Evolutionary conservation across 2,113 vertebrate species (phyloP).

Genomic region (Vicugna pacos): DNA sequence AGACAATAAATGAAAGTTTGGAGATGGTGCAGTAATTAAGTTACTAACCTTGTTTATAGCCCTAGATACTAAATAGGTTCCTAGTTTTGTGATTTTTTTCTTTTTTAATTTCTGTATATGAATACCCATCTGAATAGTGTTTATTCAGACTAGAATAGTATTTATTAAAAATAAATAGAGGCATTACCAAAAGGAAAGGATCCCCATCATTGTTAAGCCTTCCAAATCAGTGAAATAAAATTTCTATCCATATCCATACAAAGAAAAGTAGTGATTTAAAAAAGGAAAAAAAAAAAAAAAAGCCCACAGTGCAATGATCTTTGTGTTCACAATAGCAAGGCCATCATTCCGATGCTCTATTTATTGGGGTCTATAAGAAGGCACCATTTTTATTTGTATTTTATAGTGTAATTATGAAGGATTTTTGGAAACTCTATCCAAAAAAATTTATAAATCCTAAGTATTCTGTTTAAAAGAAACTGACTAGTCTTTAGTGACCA

Average conservation of each 20-base stretch:
- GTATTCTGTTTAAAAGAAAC: constrained; percentile 63
- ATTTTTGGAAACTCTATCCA: constrained; percentile 61
- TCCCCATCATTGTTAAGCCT: neutral
- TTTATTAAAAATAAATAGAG: constrained; percentile 32
- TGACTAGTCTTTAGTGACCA: constrained; percentile 67
- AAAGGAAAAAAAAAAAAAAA: neutral
- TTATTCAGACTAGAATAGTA: neutral
- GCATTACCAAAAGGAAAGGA: neutral
- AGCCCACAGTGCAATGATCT: neutral
- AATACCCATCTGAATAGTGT: neutral
- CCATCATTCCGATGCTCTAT: constrained; percentile 50
- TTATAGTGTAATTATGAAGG: constrained; percentile 42
- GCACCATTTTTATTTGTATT: constrained; percentile 17
- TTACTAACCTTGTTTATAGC: neutral
- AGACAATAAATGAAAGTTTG: neutral
- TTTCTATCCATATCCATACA: neutral
- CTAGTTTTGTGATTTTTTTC: neutral
- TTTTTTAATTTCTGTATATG: neutral
- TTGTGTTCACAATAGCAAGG: neutral
- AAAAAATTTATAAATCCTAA: neutral
- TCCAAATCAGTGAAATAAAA: neutral
- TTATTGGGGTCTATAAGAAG: constrained; percentile 18
- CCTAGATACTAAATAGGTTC: neutral
- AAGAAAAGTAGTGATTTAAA: constrained; percentile 27
- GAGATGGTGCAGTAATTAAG: neutral